Evolutionary conservation across 2,113 vertebrate genomes (phyloP).

Genomic region (Tursiops truncatus): DNA sequence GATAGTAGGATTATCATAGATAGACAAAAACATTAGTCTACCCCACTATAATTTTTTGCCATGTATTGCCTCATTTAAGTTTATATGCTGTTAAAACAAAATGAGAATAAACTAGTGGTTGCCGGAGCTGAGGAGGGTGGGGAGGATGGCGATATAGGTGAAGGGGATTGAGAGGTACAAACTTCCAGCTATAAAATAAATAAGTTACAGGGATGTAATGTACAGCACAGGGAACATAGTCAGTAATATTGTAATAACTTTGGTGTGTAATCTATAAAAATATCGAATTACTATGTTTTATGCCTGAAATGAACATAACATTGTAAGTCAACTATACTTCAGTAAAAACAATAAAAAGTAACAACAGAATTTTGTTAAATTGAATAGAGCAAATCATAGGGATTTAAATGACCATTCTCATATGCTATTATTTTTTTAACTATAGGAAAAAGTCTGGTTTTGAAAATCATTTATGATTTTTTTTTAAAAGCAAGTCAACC

Average conservation of each 20-base stretch:
- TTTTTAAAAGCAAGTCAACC: background rate
- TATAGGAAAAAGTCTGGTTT: background rate
- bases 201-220: background rate
- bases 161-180: background rate
- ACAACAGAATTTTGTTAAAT: background rate
- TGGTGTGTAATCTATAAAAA: background rate
- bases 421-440: background rate
- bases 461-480: background rate
- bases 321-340: background rate
- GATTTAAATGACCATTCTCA: background rate
- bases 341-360: background rate
- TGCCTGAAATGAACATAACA: background rate
- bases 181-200: background rate
- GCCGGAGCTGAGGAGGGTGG: background rate
- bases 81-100: background rate
- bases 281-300: background rate
- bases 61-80: background rate
- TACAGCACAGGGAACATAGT: background rate
- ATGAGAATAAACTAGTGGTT: background rate
- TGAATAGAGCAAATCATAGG: background rate
- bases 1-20: background rate
- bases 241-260: background rate
- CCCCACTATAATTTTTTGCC: background rate
- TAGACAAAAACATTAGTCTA: background rate
- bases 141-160: background rate